Conservation (phyloP, 2,797 vertebrate genomes). For the Mormyrops boulengeri region DNA sequence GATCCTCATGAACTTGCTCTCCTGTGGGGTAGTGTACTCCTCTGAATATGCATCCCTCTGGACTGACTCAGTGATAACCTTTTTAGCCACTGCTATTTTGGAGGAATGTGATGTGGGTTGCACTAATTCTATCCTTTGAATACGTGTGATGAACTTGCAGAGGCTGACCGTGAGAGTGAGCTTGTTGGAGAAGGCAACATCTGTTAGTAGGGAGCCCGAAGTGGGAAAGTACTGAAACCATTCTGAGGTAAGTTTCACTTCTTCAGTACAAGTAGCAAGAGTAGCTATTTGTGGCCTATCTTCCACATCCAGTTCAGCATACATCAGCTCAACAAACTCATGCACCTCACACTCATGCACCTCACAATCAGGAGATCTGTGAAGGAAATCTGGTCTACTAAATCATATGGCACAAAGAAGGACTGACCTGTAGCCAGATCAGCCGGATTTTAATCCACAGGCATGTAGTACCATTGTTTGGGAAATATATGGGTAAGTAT, state of each 20-base stretch:
- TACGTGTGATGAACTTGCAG: background rate
- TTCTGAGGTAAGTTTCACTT: background rate
- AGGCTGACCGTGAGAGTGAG: background rate
- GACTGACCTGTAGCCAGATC: background rate
- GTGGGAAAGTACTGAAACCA: background rate
- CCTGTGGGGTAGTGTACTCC: background rate
- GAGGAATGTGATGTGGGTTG: background rate
- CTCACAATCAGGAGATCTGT: background rate
- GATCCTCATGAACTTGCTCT: background rate
- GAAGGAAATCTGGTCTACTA: background rate
- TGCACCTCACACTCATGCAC: background rate
- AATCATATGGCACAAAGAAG: background rate
- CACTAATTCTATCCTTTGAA: background rate
- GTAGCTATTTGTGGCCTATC: background rate
- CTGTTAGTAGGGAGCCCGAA: background rate
- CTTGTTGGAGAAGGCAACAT: background rate
- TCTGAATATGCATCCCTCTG: background rate
- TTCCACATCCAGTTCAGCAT: background rate
- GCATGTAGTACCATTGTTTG: background rate
- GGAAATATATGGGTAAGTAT: background rate
- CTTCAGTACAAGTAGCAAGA: background rate
- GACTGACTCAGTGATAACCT: background rate
- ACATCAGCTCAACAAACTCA: background rate
- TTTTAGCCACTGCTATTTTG: background rate
- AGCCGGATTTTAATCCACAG: background rate